These are phyloP conservation scores for Dinothrombium tinctorium DNA, from an alignment of 1,140 invertebrate genomes.

Conservation along the genomic window DNA sequence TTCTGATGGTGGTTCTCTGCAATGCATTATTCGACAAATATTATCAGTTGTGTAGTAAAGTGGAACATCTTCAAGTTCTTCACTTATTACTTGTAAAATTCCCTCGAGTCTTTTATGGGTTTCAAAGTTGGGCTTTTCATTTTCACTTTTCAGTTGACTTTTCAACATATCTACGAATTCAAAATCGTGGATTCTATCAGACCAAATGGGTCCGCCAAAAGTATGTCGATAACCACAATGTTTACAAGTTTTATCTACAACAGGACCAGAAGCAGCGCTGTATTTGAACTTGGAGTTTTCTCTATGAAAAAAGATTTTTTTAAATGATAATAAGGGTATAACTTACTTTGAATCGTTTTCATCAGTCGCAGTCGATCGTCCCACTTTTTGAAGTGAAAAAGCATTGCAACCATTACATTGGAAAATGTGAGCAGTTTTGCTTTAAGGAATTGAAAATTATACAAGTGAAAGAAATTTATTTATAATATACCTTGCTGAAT, in stretches of 20 bases:
- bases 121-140: conserved; percentile 1
- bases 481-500: conserved; percentile 36
- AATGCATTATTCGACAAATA: conserved; percentile 36
- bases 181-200: conserved; percentile 49
- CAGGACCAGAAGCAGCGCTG: conserved; percentile 36
- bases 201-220: conserved; percentile 85
- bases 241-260: conserved; percentile 37
- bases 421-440: conserved; percentile 61
- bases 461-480: conserved; percentile 2
- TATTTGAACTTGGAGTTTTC: too few species aligned
- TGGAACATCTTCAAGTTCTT: conserved; percentile 55
- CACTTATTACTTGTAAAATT: conserved; percentile 27
- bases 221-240: conserved; percentile 47
- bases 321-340: too few species aligned
- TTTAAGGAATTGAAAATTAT: conserved; percentile 19
- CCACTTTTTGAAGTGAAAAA: conserved; percentile 43
- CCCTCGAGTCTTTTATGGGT: conserved; percentile 47
- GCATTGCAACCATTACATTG: conserved; percentile 68
- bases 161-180: conserved; percentile 35
- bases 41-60: conserved; percentile 56
- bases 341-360: too few species aligned
- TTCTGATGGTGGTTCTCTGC: conserved; percentile 25
- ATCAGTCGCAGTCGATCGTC: too few species aligned
- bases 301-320: too few species aligned
- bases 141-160: not conserved